Evolutionary conservation across 2,797 vertebrate species (phyloP).

Genomic region (Micrastur ruficollis): DNA sequence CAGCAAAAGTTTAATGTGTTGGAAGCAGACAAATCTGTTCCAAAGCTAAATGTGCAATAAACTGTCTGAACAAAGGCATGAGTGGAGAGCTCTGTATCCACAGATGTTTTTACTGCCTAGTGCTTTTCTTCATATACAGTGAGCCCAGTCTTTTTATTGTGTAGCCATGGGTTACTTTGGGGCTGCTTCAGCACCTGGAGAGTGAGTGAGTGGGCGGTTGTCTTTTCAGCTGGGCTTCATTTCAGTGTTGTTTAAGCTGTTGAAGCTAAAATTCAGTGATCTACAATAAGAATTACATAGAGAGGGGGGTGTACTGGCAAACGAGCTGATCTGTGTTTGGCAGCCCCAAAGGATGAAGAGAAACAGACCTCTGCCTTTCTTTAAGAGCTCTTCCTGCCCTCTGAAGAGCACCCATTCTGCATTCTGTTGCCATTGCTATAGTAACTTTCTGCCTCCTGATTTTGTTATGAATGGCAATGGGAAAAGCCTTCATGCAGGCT

Average conservation of each 20-base stretch:
- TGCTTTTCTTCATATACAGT: neutral
- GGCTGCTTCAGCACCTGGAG: neutral
- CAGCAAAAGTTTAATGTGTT: neutral
- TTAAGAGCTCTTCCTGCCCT: neutral
- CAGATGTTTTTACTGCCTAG: neutral
- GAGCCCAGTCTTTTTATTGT: neutral
- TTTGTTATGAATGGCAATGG: conserved; percentile 23
- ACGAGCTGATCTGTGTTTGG: neutral
- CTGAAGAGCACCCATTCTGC: neutral
- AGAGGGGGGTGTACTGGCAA: accelerated
- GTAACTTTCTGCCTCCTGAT: conserved; percentile 47
- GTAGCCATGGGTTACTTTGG: neutral
- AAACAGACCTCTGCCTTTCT: neutral
- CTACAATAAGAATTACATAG: accelerated
- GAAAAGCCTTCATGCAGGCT: neutral
- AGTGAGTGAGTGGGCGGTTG: accelerated
- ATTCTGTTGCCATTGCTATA: conserved; percentile 54
- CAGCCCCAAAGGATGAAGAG: neutral
- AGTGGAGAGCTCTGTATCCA: neutral
- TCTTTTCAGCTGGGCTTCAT: neutral
- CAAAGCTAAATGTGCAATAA: neutral
- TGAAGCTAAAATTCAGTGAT: neutral
- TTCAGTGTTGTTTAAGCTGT: neutral
- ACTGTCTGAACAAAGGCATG: neutral
- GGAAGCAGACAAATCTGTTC: neutral